A percentile compares a stretch with the other conserved stretches of the same genome.
phyloP scores from a whole-genome alignment of 1,140 invertebrate genomes.

The Pseudomyrmex pallidus region DNA sequence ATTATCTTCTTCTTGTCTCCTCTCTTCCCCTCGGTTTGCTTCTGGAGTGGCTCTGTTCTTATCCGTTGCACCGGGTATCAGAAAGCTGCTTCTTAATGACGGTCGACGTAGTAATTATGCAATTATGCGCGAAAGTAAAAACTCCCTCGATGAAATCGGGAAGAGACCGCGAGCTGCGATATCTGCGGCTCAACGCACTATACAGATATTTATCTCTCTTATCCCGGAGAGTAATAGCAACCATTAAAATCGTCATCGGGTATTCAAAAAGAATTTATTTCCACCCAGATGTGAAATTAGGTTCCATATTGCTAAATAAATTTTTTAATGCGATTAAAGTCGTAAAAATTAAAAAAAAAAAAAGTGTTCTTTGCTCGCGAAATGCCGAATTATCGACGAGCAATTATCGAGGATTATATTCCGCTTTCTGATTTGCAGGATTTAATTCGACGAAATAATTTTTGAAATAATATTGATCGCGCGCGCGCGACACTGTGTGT shows the following conservation, averaged over 20 bases:
- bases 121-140: conserved; percentile 65
- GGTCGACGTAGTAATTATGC: conserved; percentile 63
- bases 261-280: too few species aligned
- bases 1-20: conserved; percentile 58
- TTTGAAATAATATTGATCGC: too few species aligned
- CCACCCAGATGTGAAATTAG: too few species aligned
- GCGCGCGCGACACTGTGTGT: too few species aligned
- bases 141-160: conserved; percentile 21
- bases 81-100: conserved; percentile 35
- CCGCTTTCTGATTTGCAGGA: too few species aligned
- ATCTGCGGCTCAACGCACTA: background rate
- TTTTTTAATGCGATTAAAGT: too few species aligned
- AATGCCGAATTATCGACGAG: too few species aligned
- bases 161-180: background rate
- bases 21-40: background rate
- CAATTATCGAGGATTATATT: too few species aligned
- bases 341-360: too few species aligned
- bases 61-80: conserved; percentile 31
- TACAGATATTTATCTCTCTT: background rate
- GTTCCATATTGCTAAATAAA: too few species aligned
- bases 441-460: too few species aligned
- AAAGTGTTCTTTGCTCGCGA: too few species aligned
- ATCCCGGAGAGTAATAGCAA: background rate
- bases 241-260: background rate
- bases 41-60: background rate